Conservation (phyloP, 2,888 invertebrate species). For the Holacanthella duospinosa region DNA sequence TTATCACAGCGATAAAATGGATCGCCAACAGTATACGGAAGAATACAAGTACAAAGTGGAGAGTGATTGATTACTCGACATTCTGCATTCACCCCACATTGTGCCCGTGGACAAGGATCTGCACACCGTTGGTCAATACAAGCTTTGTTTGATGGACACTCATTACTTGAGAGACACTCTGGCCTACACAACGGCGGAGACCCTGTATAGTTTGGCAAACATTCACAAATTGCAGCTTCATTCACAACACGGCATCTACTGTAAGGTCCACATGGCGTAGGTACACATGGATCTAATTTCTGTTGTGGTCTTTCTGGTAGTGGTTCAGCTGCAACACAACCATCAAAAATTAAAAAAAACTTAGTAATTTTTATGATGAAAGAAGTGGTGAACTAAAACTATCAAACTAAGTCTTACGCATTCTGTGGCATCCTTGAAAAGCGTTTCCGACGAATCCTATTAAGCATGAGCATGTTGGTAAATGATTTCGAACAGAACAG, state of each 20-base stretch:
- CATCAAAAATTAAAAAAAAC: background rate
- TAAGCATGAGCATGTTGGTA: conserved; percentile 46
- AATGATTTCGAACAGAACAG: conserved; percentile 61
- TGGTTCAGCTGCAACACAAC: background rate
- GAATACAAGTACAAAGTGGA: conserved; percentile 43
- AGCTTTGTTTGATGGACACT: conserved; percentile 58
- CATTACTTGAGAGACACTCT: conserved; percentile 43
- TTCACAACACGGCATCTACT: conserved; percentile 64
- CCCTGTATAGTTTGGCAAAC: conserved; percentile 50
- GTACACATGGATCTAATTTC: conserved; percentile 47
- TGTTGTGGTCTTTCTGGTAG: conserved; percentile 1
- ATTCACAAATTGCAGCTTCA: conserved; percentile 61
- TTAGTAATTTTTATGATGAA: background rate
- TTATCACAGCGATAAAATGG: background rate
- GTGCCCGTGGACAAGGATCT: conserved; percentile 40
- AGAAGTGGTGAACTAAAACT: too few species aligned
- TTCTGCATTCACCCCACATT: conserved; percentile 61
- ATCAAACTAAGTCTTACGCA: conserved; percentile 33
- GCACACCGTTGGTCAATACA: conserved; percentile 55
- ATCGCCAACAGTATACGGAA: background rate
- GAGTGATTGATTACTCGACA: conserved; percentile 43
- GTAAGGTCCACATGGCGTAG: conserved; percentile 58
- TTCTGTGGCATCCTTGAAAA: conserved; percentile 48
- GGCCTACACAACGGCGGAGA: conserved; percentile 40
- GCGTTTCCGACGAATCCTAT: background rate